These are phyloP conservation scores for Nerophis lumbriciformis DNA, from an alignment of 2,113 vertebrate genomes.

Conservation along the genomic window DNA sequence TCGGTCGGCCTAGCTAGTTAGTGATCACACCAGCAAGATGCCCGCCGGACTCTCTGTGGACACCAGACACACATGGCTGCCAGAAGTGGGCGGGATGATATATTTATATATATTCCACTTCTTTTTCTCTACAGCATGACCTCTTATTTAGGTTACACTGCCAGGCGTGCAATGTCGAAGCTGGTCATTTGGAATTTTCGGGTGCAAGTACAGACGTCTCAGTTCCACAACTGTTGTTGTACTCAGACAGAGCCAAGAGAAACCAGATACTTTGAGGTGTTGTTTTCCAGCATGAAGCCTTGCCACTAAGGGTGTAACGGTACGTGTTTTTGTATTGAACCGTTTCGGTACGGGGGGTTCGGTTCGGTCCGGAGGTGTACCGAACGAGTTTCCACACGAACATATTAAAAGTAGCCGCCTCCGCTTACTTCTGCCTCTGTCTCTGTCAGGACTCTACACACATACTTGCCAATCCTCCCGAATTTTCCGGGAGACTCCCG, in stretches of 20 bases:
- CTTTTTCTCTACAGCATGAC: slow-evolving; percentile 51
- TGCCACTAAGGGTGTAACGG: background rate
- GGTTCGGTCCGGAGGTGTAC: no score
- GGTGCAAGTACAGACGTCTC: slow-evolving; percentile 42
- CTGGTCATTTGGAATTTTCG: slow-evolving; percentile 47
- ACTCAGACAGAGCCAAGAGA: slow-evolving; percentile 24
- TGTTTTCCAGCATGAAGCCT: slow-evolving; percentile 13
- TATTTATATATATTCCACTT: slow-evolving; percentile 36
- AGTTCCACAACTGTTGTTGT: slow-evolving; percentile 19
- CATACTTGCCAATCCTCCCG: no score
- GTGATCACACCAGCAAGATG: slow-evolving; percentile 50
- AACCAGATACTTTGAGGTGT: slow-evolving; percentile 40
- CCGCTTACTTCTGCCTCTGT: no score
- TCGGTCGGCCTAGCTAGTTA: slow-evolving; percentile 62
- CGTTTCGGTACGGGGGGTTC: no score
- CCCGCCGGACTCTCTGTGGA: slow-evolving; percentile 56
- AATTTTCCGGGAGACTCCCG: no score
- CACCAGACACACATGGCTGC: slow-evolving; percentile 40
- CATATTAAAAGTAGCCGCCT: no score
- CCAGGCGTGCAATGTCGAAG: slow-evolving; percentile 40
- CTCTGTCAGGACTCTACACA: no score
- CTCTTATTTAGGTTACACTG: slow-evolving; percentile 58
- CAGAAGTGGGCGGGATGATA: slow-evolving; percentile 61
- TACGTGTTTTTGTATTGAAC: no score
- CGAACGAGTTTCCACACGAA: no score